A percentile compares a stretch with the other conserved stretches of the same genome.
Evolutionary conservation across 1,140 invertebrate genomes (phyloP).

Genomic region (Potamilus streckersoni): DNA sequence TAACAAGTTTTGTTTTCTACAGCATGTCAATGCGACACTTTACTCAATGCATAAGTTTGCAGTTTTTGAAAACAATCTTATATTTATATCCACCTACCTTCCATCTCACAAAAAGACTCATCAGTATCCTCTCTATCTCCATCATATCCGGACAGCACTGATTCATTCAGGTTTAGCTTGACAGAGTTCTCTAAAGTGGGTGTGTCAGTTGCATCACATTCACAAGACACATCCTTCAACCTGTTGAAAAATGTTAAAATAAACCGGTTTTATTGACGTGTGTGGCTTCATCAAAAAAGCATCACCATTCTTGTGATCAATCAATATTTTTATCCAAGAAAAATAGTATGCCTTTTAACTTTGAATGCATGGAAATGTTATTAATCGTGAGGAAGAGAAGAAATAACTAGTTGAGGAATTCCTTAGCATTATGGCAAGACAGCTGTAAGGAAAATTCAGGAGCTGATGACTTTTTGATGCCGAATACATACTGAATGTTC

Average conservation of each 20-base stretch:
- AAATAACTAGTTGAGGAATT: too few relatives aligned
- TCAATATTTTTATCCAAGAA: background rate
- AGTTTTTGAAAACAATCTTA: background rate
- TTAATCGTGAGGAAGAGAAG: too few relatives aligned
- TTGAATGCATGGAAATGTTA: too few relatives aligned
- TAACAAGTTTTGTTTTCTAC: background rate
- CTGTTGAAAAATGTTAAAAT: conserved; percentile 2
- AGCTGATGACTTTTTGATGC: background rate
- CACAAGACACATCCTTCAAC: conserved; percentile 19
- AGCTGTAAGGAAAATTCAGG: too few relatives aligned
- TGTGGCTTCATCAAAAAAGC: background rate
- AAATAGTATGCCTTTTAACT: too few relatives aligned
- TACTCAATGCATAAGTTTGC: background rate
- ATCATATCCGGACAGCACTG: conserved; percentile 57
- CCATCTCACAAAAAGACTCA: conserved; percentile 51
- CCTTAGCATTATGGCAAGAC: too few relatives aligned
- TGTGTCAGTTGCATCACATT: conserved; percentile 45
- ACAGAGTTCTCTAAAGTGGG: conserved; percentile 35
- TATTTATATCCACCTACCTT: conserved; percentile 34
- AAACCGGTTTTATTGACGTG: background rate
- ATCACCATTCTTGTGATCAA: too few relatives aligned
- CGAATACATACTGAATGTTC: background rate
- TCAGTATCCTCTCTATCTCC: conserved; percentile 59
- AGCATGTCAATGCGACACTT: background rate
- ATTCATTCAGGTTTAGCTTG: conserved; percentile 41